Percentiles rank a stretch among this genome's conserved stretches.
Conservation (phyloP, 1,140 invertebrate genomes). For the Pachypeltis micranthus region DNA sequence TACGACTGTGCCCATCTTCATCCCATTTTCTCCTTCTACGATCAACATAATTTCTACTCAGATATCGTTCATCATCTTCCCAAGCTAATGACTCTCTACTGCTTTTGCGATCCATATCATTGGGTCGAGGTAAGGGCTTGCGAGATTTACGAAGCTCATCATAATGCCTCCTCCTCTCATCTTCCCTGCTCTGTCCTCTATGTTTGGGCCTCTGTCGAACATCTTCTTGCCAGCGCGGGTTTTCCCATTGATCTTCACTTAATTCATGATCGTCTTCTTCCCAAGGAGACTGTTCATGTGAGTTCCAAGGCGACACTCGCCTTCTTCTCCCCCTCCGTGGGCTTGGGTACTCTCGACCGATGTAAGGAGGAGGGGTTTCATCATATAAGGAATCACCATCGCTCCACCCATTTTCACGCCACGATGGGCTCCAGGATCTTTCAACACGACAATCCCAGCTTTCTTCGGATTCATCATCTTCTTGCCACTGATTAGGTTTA, state of each 20-base stretch:
- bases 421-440: constrained; percentile 26
- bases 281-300: constrained; percentile 56
- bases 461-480: constrained; percentile 32
- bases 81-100: constrained; percentile 26
- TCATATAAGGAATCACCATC: constrained; percentile 32
- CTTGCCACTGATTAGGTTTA: constrained; percentile 25
- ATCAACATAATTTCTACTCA: constrained; percentile 25
- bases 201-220: constrained; percentile 21
- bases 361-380: constrained; percentile 25
- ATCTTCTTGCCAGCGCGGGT: constrained; percentile 23
- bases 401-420: constrained; percentile 33
- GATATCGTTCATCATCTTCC: constrained; percentile 30
- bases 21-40: constrained; percentile 33
- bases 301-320: constrained; percentile 34
- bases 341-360: constrained; percentile 18
- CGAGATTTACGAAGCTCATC: constrained; percentile 18
- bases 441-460: constrained; percentile 26
- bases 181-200: constrained; percentile 25
- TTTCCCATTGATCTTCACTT: constrained; percentile 27
- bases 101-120: constrained; percentile 24
- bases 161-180: constrained; percentile 26
- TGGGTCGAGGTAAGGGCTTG: constrained; percentile 33
- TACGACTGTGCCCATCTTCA: constrained; percentile 29
- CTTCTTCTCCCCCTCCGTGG: constrained; percentile 24
- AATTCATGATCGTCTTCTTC: constrained; percentile 43